Percentiles rank a stretch among this genome's conserved stretches.
phyloP scores from a whole-genome alignment of 2,797 vertebrate genomes.

The Euthynnus affinis region DNA sequence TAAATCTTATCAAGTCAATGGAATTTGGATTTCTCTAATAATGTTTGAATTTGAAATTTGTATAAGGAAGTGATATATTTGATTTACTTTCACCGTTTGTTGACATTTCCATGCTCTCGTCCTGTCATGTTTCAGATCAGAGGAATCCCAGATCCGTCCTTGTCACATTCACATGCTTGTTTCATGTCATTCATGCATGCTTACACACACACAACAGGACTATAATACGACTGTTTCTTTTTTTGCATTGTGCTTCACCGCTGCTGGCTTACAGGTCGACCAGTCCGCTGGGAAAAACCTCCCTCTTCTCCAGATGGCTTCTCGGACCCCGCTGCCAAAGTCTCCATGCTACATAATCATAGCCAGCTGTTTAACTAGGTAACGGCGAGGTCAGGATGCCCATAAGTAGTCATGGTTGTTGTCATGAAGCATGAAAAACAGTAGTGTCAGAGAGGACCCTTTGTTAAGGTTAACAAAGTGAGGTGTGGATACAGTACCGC shows the following conservation, averaged over 20 bases:
- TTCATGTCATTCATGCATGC: constrained; percentile 20
- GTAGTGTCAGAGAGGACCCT: constrained; percentile 16
- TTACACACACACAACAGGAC: constrained; percentile 27
- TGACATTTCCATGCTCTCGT: constrained; percentile 8
- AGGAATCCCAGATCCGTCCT: neutral
- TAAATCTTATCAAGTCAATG: neutral
- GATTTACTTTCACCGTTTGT: neutral
- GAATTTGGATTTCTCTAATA: neutral
- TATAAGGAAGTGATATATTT: neutral
- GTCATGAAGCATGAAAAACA: constrained; percentile 31
- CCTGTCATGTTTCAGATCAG: neutral
- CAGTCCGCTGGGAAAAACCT: constrained; percentile 60
- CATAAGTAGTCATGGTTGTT: constrained; percentile 37
- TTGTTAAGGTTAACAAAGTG: neutral
- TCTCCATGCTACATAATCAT: constrained; percentile 74
- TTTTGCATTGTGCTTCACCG: constrained; percentile 9
- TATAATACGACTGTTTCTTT: neutral
- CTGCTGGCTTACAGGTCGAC: constrained; percentile 61
- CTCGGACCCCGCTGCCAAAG: constrained; percentile 59
- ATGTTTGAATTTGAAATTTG: neutral
- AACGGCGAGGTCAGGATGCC: constrained; percentile 70
- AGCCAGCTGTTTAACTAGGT: constrained; percentile 73
- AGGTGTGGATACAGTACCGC: neutral
- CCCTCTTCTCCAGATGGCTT: constrained; percentile 74
- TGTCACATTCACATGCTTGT: constrained; percentile 15